phyloP scores from a whole-genome alignment of 2,797 vertebrate genomes.

The Cyclura pinguis region DNA sequence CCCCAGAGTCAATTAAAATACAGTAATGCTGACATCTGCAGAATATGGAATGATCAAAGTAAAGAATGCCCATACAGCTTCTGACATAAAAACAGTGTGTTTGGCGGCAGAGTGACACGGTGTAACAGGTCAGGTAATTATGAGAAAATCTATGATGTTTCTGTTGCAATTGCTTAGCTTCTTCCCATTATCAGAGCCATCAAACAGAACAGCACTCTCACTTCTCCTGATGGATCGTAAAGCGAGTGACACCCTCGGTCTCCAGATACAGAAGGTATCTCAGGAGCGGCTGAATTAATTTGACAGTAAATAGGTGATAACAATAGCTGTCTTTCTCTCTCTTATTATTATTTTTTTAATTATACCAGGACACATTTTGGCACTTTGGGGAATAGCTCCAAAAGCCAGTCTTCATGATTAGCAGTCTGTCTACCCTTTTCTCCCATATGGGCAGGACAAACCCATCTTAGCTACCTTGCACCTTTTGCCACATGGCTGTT shows the following conservation, averaged over 20 bases:
- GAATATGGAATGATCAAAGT: constrained; percentile 82
- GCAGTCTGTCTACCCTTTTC: constrained; percentile 65
- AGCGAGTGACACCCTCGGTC: constrained; percentile 77
- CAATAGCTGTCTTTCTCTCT: constrained; percentile 77
- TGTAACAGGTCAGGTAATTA: constrained; percentile 89
- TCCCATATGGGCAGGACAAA: neutral
- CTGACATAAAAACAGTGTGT: constrained; percentile 81
- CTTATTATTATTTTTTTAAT: constrained; percentile 80
- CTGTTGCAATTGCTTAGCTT: constrained; percentile 81
- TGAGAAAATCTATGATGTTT: constrained; percentile 82
- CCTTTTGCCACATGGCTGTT: constrained; percentile 78
- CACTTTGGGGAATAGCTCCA: constrained; percentile 86
- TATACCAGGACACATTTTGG: constrained; percentile 81
- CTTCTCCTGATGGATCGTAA: constrained; percentile 76
- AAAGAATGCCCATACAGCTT: constrained; percentile 78
- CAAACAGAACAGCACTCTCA: constrained; percentile 76
- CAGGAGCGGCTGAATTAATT: constrained; percentile 86
- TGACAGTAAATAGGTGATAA: constrained; percentile 90
- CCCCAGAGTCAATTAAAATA: constrained; percentile 87
- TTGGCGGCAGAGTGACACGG: constrained; percentile 81
- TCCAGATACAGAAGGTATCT: constrained; percentile 80
- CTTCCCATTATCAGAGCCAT: constrained; percentile 83
- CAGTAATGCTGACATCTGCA: constrained; percentile 83
- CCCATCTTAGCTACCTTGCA: neutral
- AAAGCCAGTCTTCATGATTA: constrained; percentile 81